Conservation (phyloP, 2,113 vertebrate species). For the Carollia perspicillata region DNA sequence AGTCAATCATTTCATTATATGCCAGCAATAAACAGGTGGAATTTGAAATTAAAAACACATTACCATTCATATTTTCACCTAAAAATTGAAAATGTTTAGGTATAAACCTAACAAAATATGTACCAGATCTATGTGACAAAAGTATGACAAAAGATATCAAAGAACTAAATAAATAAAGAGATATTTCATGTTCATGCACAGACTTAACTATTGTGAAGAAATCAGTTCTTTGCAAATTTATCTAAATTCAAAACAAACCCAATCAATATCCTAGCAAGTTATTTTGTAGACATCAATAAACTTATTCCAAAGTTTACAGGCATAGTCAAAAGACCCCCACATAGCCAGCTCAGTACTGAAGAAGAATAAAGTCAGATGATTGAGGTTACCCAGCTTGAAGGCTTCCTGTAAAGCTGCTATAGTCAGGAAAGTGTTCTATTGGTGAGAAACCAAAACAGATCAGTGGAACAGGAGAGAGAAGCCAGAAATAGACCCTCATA, state of each 20-base stretch:
- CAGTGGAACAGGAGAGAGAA: neutral
- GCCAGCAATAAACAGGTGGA: neutral
- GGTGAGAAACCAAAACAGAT: neutral
- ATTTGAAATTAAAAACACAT: too few relatives aligned
- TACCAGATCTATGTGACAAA: neutral
- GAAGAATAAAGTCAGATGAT: neutral
- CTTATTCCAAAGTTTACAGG: neutral
- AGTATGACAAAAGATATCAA: neutral
- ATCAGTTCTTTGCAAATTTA: too few relatives aligned
- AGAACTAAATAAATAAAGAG: too few relatives aligned
- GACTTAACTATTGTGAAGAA: too few relatives aligned
- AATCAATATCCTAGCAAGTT: neutral
- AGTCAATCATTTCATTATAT: neutral
- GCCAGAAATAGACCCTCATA: neutral
- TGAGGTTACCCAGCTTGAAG: too few relatives aligned
- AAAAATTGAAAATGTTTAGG: neutral
- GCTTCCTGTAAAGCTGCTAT: neutral
- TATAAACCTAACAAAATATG: neutral
- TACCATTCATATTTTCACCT: neutral
- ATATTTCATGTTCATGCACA: too few relatives aligned
- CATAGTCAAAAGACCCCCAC: neutral
- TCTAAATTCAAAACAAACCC: neutral
- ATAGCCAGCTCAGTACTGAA: neutral
- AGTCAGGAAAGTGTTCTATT: neutral
- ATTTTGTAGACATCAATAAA: neutral